A percentile compares a stretch with the other conserved stretches of the same genome.
Conservation (phyloP, 1,140 invertebrate species). For the Hyposmocoma kahamanoa region DNA sequence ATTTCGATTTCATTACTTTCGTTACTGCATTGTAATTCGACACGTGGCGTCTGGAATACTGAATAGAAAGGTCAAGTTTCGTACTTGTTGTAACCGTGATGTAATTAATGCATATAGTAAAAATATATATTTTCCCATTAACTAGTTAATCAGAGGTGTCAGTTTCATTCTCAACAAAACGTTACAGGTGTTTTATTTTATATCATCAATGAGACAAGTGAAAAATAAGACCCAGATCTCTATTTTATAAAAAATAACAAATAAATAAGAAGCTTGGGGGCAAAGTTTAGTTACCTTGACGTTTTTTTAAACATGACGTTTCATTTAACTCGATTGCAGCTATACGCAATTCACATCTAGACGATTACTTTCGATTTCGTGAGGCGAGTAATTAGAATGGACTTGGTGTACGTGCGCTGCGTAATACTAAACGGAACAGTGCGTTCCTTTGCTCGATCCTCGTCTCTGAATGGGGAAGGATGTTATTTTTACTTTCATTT, state of each 20-base stretch:
- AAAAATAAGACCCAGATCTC: conserved; percentile 4
- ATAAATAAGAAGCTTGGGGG: too few species aligned
- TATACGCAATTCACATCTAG: conserved; percentile 47
- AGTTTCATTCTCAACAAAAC: too few species aligned
- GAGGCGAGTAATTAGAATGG: conserved; percentile 63
- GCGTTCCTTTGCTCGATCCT: conserved; percentile 1
- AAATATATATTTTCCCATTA: background rate
- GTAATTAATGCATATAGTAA: background rate
- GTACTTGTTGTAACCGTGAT: conserved; percentile 11
- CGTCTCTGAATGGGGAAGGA: conserved; percentile 17
- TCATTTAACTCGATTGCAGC: too few species aligned
- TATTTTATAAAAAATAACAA: too few species aligned
- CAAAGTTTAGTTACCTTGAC: too few species aligned
- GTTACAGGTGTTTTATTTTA: too few species aligned
- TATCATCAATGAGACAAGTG: conserved; percentile 3
- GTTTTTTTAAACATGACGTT: too few species aligned
- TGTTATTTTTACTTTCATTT: conserved; percentile 63
- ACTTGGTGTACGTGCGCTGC: conserved; percentile 53
- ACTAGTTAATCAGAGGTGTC: too few species aligned
- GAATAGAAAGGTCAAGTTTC: conserved; percentile 34
- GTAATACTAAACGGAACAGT: conserved; percentile 56
- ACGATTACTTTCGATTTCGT: conserved; percentile 68
- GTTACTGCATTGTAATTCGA: conserved; percentile 25
- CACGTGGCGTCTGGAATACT: conserved; percentile 27
- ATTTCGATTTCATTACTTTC: conserved; percentile 36